Evolutionary conservation across 2,113 vertebrate genomes (phyloP).

Genomic region (Pelecanoides urinatrix): DNA sequence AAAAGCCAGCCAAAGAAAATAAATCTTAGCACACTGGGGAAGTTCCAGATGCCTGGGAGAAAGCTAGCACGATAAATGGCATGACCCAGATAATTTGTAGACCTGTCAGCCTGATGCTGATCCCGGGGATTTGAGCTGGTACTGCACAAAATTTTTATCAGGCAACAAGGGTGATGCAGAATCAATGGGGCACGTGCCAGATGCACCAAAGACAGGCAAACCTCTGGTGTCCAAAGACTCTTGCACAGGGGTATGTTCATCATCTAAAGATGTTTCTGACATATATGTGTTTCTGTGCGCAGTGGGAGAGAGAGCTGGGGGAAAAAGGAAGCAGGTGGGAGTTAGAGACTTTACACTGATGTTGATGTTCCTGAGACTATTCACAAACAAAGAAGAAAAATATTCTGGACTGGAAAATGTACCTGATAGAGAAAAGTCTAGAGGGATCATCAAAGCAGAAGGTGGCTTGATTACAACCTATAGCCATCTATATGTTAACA

Average conservation of each 20-base stretch:
- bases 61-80: not conserved
- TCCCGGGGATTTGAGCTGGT: not conserved
- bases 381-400: not conserved
- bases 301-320: not conserved
- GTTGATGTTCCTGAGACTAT: not conserved
- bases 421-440: not conserved
- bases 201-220: not conserved
- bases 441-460: not conserved
- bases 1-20: not conserved
- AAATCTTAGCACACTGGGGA: not conserved
- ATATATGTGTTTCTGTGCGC: not conserved
- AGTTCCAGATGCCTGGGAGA: constrained; percentile 2
- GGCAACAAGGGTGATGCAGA: not conserved
- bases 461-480: not conserved
- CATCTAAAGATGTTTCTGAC: not conserved
- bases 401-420: not conserved
- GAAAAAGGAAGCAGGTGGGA: not conserved
- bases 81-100: not conserved
- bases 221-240: not conserved
- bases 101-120: not conserved
- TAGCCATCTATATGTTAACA: not conserved
- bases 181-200: accelerated
- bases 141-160: not conserved
- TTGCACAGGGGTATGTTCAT: not conserved
- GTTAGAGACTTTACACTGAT: not conserved